Evolutionary conservation across 2,113 vertebrate genomes (phyloP).

Genomic region (Neolamprologus cancellatus): DNA sequence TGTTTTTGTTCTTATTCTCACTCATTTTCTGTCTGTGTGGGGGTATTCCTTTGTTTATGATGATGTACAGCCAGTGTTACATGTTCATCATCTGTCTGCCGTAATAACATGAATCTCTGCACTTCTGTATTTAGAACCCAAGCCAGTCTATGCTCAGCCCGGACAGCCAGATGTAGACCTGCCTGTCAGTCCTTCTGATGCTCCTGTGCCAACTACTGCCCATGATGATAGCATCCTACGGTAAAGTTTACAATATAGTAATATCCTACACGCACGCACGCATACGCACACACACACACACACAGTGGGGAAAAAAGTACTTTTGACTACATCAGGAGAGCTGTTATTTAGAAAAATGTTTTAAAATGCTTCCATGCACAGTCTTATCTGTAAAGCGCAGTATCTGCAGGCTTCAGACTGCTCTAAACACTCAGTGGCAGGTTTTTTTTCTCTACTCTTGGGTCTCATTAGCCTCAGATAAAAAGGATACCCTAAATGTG

Average conservation of each 20-base stretch:
- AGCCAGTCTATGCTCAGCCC: conserved; percentile 96
- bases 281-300: neutral
- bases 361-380: neutral
- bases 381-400: neutral
- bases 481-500: neutral
- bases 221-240: conserved; percentile 94
- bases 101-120: neutral
- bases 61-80: neutral
- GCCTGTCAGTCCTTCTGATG: conserved; percentile 94
- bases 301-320: neutral
- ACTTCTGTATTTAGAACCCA: conserved; percentile 78
- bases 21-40: neutral
- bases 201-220: conserved; percentile 84
- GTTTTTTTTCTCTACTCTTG: neutral
- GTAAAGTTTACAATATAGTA: conserved; percentile 51
- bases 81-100: neutral
- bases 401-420: neutral
- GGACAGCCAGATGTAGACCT: conserved; percentile 97
- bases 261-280: accelerated
- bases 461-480: neutral
- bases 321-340: neutral
- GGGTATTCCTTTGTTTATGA: neutral
- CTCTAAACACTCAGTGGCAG: neutral
- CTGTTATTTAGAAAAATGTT: neutral
- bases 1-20: neutral